phyloP scores from a whole-genome alignment of 2,113 vertebrate genomes.

The Pao palembangensis region DNA sequence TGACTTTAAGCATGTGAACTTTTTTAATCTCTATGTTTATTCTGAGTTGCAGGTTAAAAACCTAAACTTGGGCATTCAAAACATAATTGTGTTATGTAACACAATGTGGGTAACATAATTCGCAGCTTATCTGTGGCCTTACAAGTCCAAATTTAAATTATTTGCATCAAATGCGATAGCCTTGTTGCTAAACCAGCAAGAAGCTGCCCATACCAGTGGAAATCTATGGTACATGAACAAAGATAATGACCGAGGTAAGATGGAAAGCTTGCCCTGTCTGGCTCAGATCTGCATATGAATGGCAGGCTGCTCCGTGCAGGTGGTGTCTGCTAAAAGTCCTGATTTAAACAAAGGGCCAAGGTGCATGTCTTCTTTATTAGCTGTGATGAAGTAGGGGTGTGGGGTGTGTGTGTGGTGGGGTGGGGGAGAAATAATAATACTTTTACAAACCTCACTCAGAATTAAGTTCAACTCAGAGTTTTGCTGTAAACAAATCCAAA shows the following conservation, averaged over 20 bases:
- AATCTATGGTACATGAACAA: slow-evolving; percentile 23
- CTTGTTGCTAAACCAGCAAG: not conserved
- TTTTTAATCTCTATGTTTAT: too few relatives aligned
- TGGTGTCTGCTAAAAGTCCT: slow-evolving; percentile 69
- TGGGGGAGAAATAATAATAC: slow-evolving; percentile 67
- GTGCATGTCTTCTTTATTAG: slow-evolving; percentile 70
- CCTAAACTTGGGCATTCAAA: too few relatives aligned
- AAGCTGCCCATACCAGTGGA: slow-evolving; percentile 22
- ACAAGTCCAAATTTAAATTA: not conserved
- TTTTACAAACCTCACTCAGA: slow-evolving; percentile 27
- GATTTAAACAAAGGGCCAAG: slow-evolving; percentile 68
- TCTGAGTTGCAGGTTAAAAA: too few relatives aligned
- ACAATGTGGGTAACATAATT: too few relatives aligned
- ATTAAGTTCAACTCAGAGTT: slow-evolving; percentile 33
- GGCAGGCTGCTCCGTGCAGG: slow-evolving; percentile 63
- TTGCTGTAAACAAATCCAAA: slow-evolving; percentile 31
- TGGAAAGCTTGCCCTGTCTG: slow-evolving; percentile 33
- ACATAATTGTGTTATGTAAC: too few relatives aligned
- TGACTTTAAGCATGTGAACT: too few relatives aligned
- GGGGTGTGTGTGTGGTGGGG: too few relatives aligned
- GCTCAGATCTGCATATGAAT: slow-evolving; percentile 69
- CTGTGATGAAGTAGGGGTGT: slow-evolving; percentile 57
- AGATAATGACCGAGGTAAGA: too few relatives aligned
- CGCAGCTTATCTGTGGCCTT: not conserved
- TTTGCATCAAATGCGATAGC: not conserved